Percentiles rank a stretch among this genome's conserved stretches.
Conservation (phyloP, 2,888 invertebrate genomes). For the Plagodis dolabraria region DNA sequence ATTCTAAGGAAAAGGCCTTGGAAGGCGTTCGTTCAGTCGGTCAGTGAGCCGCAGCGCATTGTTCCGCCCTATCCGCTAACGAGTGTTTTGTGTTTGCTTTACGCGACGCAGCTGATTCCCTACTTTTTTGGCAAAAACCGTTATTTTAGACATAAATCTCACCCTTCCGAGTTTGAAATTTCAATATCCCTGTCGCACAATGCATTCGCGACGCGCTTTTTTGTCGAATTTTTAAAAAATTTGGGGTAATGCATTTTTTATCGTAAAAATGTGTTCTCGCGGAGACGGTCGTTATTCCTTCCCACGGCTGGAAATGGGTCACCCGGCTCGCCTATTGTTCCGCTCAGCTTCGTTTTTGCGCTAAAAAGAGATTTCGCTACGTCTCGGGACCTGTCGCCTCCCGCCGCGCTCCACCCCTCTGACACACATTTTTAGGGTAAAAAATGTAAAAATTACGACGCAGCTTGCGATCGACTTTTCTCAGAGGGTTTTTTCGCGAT, state of each 20-base stretch:
- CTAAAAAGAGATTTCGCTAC: conserved; percentile 78
- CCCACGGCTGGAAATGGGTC: conserved; percentile 85
- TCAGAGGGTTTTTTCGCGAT: conserved; percentile 68
- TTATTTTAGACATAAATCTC: conserved; percentile 82
- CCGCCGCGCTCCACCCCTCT: conserved; percentile 63
- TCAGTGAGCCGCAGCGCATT: conserved; percentile 24
- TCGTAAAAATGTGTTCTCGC: conserved; percentile 58
- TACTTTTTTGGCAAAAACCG: conserved; percentile 75
- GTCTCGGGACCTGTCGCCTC: conserved; percentile 67
- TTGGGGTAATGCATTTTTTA: conserved; percentile 85
- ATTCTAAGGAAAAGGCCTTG: background rate
- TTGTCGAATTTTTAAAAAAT: conserved; percentile 70
- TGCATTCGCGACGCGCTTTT: conserved; percentile 69
- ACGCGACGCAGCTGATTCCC: conserved; percentile 68
- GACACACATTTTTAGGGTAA: conserved; percentile 81
- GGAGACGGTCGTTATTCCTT: conserved; percentile 81
- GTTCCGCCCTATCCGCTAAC: conserved; percentile 36
- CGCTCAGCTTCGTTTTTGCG: conserved; percentile 71
- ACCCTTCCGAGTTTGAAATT: conserved; percentile 79
- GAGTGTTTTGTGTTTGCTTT: conserved; percentile 45
- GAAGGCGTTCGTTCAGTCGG: conserved; percentile 22
- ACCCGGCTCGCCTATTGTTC: conserved; percentile 82
- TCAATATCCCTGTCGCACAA: conserved; percentile 75
- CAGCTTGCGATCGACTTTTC: conserved; percentile 79
- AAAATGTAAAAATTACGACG: conserved; percentile 76